A percentile compares a stretch with the other conserved stretches of the same genome.
phyloP scores from a whole-genome alignment of 2,888 invertebrate genomes.

The Hypsopygia costalis region DNA sequence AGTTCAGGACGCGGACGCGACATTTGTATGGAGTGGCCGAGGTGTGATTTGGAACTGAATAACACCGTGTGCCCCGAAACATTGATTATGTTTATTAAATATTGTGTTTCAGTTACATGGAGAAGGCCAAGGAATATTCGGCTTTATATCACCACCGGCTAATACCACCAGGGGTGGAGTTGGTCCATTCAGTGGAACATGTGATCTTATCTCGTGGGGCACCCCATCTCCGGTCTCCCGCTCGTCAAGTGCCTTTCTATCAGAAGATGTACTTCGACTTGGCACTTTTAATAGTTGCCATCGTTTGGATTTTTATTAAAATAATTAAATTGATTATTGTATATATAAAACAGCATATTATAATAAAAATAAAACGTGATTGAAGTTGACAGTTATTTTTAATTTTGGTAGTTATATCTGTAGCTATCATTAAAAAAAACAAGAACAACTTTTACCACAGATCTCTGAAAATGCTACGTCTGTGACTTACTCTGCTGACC shows the following conservation, averaged over 20 bases:
- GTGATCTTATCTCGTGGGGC: constrained; percentile 26
- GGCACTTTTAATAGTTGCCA: not conserved
- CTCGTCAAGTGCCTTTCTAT: constrained; percentile 19
- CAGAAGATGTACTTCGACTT: constrained; percentile 14
- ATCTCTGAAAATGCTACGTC: too few species aligned
- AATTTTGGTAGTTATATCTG: too few species aligned
- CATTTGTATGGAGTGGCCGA: too few species aligned
- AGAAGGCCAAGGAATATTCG: constrained; percentile 21
- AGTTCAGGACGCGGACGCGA: too few species aligned
- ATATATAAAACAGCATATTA: not conserved
- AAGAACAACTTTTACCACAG: too few species aligned
- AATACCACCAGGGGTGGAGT: constrained; percentile 29
- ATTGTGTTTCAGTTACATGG: constrained; percentile 25
- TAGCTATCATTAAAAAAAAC: too few species aligned
- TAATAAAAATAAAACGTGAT: not conserved
- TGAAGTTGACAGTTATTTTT: too few species aligned
- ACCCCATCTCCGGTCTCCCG: constrained; percentile 24
- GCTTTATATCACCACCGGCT: constrained; percentile 36
- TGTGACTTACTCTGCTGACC: too few species aligned
- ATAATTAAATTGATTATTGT: not conserved
- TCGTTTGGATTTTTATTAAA: not conserved
- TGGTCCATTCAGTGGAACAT: constrained; percentile 49
- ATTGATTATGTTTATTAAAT: too few species aligned
- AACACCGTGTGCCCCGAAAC: too few species aligned
- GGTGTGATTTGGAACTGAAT: too few species aligned